Evolutionary conservation across 2,797 vertebrate species (phyloP).

Genomic region (Vespertilio murinus): DNA sequence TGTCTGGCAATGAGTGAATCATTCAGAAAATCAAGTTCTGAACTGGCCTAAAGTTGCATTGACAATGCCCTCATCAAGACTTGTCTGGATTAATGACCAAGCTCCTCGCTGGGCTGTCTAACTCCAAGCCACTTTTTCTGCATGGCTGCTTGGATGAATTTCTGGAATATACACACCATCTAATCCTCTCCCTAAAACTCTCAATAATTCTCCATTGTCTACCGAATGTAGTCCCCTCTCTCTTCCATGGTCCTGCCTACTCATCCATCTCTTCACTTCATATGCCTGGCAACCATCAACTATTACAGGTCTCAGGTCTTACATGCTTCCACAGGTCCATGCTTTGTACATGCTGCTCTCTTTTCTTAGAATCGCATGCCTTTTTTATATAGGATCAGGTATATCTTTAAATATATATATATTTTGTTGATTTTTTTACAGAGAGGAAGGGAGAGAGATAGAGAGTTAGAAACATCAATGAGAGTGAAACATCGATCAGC

Average conservation of each 20-base stretch:
- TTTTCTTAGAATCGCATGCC: not conserved
- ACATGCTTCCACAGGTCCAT: not conserved
- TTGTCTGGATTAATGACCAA: not conserved
- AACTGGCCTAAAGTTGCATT: not conserved
- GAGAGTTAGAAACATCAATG: too few species aligned
- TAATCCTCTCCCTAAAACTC: not conserved
- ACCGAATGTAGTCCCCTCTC: not conserved
- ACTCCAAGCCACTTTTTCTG: not conserved
- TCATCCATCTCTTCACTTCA: not conserved
- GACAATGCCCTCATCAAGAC: not conserved
- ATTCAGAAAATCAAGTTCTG: slow-evolving; percentile 31
- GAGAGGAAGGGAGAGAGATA: too few species aligned
- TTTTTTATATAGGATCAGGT: too few species aligned
- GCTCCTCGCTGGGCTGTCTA: not conserved
- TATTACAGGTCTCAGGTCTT: not conserved
- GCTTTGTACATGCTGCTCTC: not conserved
- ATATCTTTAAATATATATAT: too few species aligned
- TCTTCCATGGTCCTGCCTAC: not conserved
- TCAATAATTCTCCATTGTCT: not conserved
- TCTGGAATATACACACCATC: not conserved
- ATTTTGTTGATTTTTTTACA: too few species aligned
- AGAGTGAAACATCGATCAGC: too few species aligned
- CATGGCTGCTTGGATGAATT: not conserved
- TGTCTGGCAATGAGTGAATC: not conserved
- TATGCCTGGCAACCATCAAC: not conserved